phyloP scores from a whole-genome alignment of 2,797 vertebrate genomes.

The Scleropages formosus region DNA sequence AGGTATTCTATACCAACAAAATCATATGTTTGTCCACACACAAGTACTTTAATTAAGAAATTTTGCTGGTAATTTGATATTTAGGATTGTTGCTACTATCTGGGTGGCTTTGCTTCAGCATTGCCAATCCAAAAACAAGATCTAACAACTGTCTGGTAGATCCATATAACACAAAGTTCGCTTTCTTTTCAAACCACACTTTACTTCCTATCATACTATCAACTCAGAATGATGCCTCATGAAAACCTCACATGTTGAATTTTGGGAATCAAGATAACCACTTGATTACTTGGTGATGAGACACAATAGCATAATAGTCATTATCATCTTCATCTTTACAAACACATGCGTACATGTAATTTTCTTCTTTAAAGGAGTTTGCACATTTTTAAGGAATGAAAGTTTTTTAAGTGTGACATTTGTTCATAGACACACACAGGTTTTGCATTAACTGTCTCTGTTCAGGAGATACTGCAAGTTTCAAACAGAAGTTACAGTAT shows the following conservation, averaged over 20 bases:
- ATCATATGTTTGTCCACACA: not conserved
- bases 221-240: not conserved
- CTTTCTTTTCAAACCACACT: not conserved
- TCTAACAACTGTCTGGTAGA: not conserved
- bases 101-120: slow-evolving; percentile 1
- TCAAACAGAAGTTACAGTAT: no score
- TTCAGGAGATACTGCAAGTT: no score
- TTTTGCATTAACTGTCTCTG: no score
- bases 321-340: not conserved
- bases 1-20: not conserved
- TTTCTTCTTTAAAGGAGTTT: no score
- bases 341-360: no score
- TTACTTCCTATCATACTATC: not conserved
- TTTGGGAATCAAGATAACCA: not conserved
- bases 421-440: no score
- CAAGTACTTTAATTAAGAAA: not conserved
- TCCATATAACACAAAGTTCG: not conserved
- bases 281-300: not conserved
- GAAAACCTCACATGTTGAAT: not conserved
- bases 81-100: not conserved
- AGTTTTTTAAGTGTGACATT: no score
- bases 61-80: not conserved
- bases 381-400: no score
- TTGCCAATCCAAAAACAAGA: slow-evolving; percentile 8
- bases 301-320: not conserved